A percentile compares a stretch with the other conserved stretches of the same genome.
Evolutionary conservation across 2,113 vertebrate species (phyloP).

Genomic region (Corapipo altera): DNA sequence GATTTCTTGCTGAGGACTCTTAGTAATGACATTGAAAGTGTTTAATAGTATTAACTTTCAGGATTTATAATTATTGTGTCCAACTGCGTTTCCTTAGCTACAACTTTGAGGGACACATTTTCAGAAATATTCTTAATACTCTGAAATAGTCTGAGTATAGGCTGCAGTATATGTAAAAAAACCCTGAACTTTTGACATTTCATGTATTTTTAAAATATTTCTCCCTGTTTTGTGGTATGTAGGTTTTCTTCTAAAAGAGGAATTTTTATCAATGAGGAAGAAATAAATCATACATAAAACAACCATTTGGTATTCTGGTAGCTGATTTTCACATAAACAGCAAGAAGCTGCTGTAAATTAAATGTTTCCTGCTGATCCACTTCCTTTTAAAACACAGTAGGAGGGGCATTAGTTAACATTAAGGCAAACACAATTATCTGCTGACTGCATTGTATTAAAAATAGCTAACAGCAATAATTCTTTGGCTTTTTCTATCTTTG

Average conservation of each 20-base stretch:
- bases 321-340: conserved; percentile 43
- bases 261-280: neutral
- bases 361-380: conserved; percentile 53
- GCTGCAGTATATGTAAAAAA: neutral
- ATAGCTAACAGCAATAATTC: conserved; percentile 19
- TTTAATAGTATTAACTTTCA: neutral
- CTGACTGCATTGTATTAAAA: conserved; percentile 53
- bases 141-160: neutral
- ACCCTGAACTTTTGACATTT: neutral
- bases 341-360: conserved; percentile 58
- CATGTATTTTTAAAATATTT: neutral
- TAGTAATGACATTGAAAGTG: neutral
- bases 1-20: neutral
- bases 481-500: conserved; percentile 6
- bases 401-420: conserved; percentile 64
- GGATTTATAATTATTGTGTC: neutral
- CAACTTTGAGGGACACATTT: neutral
- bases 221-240: neutral
- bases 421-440: conserved; percentile 56
- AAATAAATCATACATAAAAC: conserved; percentile 39
- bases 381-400: conserved; percentile 63
- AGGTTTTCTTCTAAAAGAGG: neutral
- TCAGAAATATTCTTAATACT: neutral
- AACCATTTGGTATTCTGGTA: neutral
- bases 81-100: neutral